Evolutionary conservation across 2,888 invertebrate genomes (phyloP), one percentile per base, ranked within the genome.

Genomic region (Patella caerulea): DNA sequence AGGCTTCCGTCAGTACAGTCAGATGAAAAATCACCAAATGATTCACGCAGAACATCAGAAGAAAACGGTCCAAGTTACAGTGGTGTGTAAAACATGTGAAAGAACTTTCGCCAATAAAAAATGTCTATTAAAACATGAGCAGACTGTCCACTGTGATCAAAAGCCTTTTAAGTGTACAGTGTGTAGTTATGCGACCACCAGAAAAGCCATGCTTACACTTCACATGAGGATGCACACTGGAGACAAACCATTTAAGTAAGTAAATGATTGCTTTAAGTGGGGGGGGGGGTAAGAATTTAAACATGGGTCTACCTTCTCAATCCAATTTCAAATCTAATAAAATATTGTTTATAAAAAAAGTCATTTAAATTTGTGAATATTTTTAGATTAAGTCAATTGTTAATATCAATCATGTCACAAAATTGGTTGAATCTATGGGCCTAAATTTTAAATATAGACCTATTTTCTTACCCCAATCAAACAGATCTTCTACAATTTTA

Each of bases 1-100:
- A 90, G 93, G 93, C 29, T 97, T 96, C 91, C 96, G 96, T 91
- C 96, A 95, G 86, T 93, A 93, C 11, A 95, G 95, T 89, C 96
- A 96, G 89, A 92, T 96, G 76, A 93, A 95, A 69, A 96, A 96
- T 88, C 97, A 97, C 91, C 94, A 94, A 79, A 80, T 81, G 24
- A 82, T 78, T 45, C 83, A 83, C 29, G 75, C 77, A 4, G 74
- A 56, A 24, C 72, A 72, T 24, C 69, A 76, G 45, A 72, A 71
- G 17, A 78, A 75, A 19, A 75, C 77, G 29, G 78, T 56, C 15
- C 29, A 73, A 2, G 70, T 74, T 2, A 14, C 19, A 11, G 24
- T 65, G 65, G 24, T 24, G 11, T 56, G 71, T 29, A 65, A 53
- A 69, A 74, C n/a, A 65, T 95, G 95, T 90, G 92, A 93, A 29